These are phyloP conservation scores for Cinara cedri DNA, from an alignment of 2,888 invertebrate genomes.

Conservation along the genomic window DNA sequence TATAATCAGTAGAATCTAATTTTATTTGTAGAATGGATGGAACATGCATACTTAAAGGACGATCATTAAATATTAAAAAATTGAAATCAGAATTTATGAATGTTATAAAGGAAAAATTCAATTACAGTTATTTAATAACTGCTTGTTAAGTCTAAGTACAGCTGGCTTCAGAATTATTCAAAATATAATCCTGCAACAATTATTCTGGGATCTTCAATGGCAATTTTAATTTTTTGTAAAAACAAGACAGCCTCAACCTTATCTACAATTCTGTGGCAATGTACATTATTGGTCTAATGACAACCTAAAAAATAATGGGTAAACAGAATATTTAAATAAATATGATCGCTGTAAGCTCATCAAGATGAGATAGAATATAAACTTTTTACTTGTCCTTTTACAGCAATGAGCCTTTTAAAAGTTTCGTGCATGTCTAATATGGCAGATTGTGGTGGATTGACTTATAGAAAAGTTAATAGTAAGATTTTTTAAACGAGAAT, in stretches of 20 bases:
- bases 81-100: slow-evolving; percentile 2
- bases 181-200: slow-evolving; percentile 89
- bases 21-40: background rate
- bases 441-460: slow-evolving; percentile 98
- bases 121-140: slow-evolving; percentile 34
- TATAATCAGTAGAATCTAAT: too few species aligned
- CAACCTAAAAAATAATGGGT: slow-evolving; percentile 74
- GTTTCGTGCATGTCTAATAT: slow-evolving; percentile 99
- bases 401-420: slow-evolving; percentile 91
- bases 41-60: background rate
- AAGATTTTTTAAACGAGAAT: slow-evolving; percentile 71
- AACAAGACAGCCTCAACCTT: slow-evolving; percentile 99
- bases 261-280: slow-evolving; percentile 98
- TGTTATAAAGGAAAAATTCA: slow-evolving; percentile 27
- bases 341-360: background rate
- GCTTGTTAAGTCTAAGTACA: slow-evolving; percentile 49
- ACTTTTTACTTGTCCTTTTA: slow-evolving; percentile 84
- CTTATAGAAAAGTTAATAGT: slow-evolving; percentile 74
- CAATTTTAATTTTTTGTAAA: slow-evolving; percentile 92
- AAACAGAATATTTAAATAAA: slow-evolving; percentile 11
- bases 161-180: slow-evolving; percentile 23
- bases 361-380: background rate
- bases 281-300: slow-evolving; percentile 99
- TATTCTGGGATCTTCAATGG: slow-evolving; percentile 94
- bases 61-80: slow-evolving; percentile 2